Evolutionary conservation across 2,113 vertebrate species (phyloP).

Genomic region (Lipophrys pholis): DNA sequence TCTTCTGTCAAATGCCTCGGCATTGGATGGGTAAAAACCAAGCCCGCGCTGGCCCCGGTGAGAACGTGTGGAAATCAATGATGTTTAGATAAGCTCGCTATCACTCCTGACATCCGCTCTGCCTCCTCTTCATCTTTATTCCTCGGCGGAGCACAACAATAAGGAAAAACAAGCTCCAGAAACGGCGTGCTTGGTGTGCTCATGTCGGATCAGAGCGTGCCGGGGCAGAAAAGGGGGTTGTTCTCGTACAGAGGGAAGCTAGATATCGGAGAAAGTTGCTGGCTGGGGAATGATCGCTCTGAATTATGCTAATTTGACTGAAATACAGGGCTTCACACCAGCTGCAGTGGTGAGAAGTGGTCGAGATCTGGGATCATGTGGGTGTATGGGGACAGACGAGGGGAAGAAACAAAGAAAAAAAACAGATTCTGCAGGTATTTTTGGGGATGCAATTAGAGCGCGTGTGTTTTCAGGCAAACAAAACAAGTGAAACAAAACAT

Average conservation of each 20-base stretch:
- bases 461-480: too few species aligned
- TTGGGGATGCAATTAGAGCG: too few species aligned
- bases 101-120: slow-evolving; percentile 62
- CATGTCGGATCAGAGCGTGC: neutral
- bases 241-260: neutral
- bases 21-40: slow-evolving; percentile 23
- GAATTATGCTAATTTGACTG: slow-evolving; percentile 51
- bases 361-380: neutral
- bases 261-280: neutral
- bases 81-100: slow-evolving; percentile 59
- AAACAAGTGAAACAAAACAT: too few species aligned
- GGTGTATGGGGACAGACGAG: too few species aligned
- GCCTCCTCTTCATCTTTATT: slow-evolving; percentile 56
- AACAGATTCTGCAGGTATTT: too few species aligned
- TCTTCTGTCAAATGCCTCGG: slow-evolving; percentile 40
- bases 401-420: too few species aligned
- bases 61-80: slow-evolving; percentile 66
- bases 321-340: slow-evolving; percentile 1
- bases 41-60: slow-evolving; percentile 12
- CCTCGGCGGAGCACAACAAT: slow-evolving; percentile 15
- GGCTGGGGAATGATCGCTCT: slow-evolving; percentile 9
- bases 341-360: slow-evolving; percentile 2
- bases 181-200: neutral
- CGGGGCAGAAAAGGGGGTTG: neutral
- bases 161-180: slow-evolving; percentile 14